These are phyloP conservation scores for Rhorus exstirpatorius DNA, from an alignment of 2,888 invertebrate species.

Conservation along the genomic window DNA sequence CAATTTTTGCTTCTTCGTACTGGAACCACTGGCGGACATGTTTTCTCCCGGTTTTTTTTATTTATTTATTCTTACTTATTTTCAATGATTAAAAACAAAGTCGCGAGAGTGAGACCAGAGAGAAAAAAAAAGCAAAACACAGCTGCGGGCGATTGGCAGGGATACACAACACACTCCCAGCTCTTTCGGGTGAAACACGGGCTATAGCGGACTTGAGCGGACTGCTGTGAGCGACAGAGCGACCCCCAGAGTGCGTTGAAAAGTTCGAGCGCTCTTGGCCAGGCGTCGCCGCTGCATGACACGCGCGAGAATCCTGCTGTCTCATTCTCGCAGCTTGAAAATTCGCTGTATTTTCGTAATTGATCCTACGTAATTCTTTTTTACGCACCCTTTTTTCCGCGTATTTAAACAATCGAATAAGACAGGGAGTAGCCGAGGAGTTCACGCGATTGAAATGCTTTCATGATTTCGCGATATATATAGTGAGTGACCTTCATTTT, in stretches of 20 bases:
- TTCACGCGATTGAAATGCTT: too few relatives aligned
- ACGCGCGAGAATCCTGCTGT: neutral
- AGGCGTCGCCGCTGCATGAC: neutral
- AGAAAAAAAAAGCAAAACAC: conserved; percentile 55
- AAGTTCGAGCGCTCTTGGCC: neutral
- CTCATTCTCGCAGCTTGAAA: too few relatives aligned
- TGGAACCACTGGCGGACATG: conserved; percentile 97
- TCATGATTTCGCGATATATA: too few relatives aligned
- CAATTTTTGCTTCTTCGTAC: conserved; percentile 96
- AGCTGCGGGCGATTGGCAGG: conserved; percentile 64
- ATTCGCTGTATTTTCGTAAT: too few relatives aligned
- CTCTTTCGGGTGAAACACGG: conserved; percentile 55
- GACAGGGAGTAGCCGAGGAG: too few relatives aligned
- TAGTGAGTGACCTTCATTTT: too few relatives aligned
- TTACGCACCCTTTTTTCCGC: too few relatives aligned
- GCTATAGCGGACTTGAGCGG: neutral
- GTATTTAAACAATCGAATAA: too few relatives aligned
- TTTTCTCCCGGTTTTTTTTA: conserved; percentile 75
- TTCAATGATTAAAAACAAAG: conserved; percentile 31
- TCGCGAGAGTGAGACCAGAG: conserved; percentile 36
- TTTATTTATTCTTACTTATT: conserved; percentile 30
- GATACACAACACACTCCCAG: conserved; percentile 61
- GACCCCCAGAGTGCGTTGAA: too few relatives aligned
- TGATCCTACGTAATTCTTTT: too few relatives aligned
- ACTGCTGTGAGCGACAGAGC: too few relatives aligned